phyloP scores from a whole-genome alignment of 2,797 vertebrate genomes.

The Nannoperca australis region DNA sequence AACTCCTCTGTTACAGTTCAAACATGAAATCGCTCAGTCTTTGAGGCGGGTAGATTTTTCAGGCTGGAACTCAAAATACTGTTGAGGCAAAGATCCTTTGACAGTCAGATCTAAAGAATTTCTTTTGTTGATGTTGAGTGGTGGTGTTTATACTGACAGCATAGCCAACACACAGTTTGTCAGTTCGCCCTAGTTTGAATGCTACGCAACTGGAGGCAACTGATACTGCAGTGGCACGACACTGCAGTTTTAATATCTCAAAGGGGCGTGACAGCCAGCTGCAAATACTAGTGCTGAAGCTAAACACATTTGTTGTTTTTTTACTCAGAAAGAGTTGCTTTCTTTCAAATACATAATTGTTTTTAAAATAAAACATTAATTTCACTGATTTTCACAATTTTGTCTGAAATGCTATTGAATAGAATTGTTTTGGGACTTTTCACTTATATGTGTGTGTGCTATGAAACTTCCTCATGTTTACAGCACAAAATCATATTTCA shows the following conservation, averaged over 20 bases:
- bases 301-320: not conserved
- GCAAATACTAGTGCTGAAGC: constrained; percentile 1
- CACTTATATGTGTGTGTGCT: not conserved
- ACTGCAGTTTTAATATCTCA: constrained; percentile 49
- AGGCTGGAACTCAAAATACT: constrained; percentile 24
- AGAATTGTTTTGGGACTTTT: not conserved
- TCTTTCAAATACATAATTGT: not conserved
- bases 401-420: not conserved
- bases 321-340: not conserved
- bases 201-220: constrained; percentile 35
- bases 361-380: not conserved
- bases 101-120: constrained; percentile 56
- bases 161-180: constrained; percentile 54
- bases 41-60: not conserved
- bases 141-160: constrained; percentile 50
- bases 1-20: constrained; percentile 51
- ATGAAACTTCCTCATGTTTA: not conserved
- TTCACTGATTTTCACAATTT: not conserved
- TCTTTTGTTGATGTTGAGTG: constrained; percentile 43
- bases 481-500: not conserved
- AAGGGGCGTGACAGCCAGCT: constrained; percentile 37
- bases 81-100: constrained; percentile 61
- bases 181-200: constrained; percentile 56
- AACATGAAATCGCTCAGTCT: constrained; percentile 38
- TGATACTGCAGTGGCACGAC: constrained; percentile 9